Base-by-base conservation (phyloP, 2,797 vertebrate species). In the Pterois miles region DNA sequence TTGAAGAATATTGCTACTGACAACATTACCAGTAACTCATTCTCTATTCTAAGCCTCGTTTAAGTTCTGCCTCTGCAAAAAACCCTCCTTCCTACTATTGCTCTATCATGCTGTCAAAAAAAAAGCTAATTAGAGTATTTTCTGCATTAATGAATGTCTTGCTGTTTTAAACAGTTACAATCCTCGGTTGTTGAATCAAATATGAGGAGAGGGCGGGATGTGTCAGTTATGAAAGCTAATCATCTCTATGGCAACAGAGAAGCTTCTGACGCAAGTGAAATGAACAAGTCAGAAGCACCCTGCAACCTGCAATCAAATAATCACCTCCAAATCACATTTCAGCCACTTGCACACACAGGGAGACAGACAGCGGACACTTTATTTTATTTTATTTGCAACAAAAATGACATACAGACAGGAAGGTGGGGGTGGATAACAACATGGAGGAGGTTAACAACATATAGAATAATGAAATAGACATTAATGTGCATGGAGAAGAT, bases 201-300 rank as follows among this genome's bases (percentile, higher is more conserved):
- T 82, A 65, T 40, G 63, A 65, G 76, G 38, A 74, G 71, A 60
- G 64, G 76, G 80, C 48, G 73, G 82, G 82, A 81, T 67, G 84
- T 85, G 85, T 91, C 75, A 76, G 74, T 87, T 87, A 80, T 78
- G 84, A 91, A 78, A 84, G 77, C 83, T 81, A 83, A 85, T 81
- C 71, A 77, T 93, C 83, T 80, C 93, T 65, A 93, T 93, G 89
- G 91, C 84, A 94, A 93, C 92, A 78, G 69, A 50, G 82, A 91
- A 83, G 85, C 87, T 73, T 76, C 73, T 86, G 91, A 92, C 53
- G 83, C 75, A 89, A 74, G 65, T 75, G 74, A 89, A 90, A 90
- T 87, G 82, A 90, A 54, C 75, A 76, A 83, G 84, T 83, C 81
- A 85, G 76, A 78, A 77, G 82, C 88, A 67, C 64, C 77, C 68